Conservation (phyloP, 2,888 invertebrate genomes). For the Cyaniris semiargus region DNA sequence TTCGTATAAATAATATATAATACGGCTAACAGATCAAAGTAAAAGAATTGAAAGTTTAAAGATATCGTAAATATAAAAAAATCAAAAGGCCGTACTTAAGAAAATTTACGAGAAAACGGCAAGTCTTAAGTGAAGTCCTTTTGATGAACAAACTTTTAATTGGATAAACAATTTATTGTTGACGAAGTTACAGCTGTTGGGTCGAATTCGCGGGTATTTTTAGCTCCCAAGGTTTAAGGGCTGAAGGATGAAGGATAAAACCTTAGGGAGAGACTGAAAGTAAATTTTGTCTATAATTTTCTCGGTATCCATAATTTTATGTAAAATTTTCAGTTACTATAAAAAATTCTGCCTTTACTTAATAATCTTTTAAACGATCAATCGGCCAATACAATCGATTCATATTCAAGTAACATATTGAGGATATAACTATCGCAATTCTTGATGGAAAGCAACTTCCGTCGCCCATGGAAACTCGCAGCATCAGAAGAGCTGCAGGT, state of each 20-base stretch:
- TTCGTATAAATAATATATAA: not conserved
- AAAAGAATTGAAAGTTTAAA: not conserved
- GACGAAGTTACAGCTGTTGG: constrained; percentile 42
- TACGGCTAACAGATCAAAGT: not conserved
- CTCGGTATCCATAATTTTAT: not conserved
- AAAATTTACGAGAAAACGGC: not conserved
- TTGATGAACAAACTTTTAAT: constrained; percentile 58
- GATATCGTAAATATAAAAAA: not conserved
- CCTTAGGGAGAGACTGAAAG: not conserved
- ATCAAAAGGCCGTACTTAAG: not conserved
- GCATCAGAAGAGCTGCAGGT: no score
- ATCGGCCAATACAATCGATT: no score
- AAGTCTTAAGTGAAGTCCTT: not conserved
- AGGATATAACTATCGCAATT: no score
- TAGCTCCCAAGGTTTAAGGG: constrained; percentile 2
- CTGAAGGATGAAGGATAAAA: not conserved
- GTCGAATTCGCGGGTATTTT: not conserved
- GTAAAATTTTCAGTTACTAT: not conserved
- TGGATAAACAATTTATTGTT: constrained; percentile 65
- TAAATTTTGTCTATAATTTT: not conserved
- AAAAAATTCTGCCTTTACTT: not conserved
- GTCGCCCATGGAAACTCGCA: no score
- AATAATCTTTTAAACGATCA: no score
- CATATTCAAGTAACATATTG: no score
- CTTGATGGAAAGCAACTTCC: no score